Conservation (phyloP, 2,888 invertebrate species). For the Nemotelus nigrinus region DNA sequence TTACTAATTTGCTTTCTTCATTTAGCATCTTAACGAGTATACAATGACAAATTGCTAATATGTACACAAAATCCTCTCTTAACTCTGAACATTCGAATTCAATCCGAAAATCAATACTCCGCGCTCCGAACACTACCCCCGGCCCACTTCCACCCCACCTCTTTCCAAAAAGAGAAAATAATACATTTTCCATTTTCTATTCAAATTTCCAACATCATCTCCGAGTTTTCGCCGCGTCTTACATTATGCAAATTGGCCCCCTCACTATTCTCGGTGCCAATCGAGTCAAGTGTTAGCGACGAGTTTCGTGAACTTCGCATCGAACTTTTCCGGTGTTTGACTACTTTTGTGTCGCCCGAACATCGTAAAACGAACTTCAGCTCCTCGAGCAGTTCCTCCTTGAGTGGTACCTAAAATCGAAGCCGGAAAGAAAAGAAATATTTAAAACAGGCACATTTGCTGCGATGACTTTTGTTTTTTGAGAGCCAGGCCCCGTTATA, state of each 20-base stretch:
- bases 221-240: slow-evolving; percentile 10
- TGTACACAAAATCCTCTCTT: no score
- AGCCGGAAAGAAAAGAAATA: background rate
- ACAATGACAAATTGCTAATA: no score
- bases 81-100: no score
- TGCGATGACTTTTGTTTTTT: background rate
- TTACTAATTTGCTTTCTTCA: no score
- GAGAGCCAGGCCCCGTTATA: no score
- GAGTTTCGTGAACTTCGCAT: slow-evolving; percentile 60
- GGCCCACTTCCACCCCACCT: no score
- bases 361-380: slow-evolving; percentile 77
- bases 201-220: background rate
- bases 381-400: slow-evolving; percentile 75
- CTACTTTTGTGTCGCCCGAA: slow-evolving; percentile 75
- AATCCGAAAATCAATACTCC: no score
- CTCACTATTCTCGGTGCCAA: slow-evolving; percentile 53
- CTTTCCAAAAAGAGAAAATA: background rate
- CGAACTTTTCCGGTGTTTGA: slow-evolving; percentile 65
- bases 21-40: no score
- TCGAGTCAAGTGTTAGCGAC: slow-evolving; percentile 58
- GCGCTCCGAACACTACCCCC: no score
- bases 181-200: slow-evolving; percentile 9
- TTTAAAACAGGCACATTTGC: background rate
- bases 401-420: slow-evolving; percentile 70
- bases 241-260: slow-evolving; percentile 39